A percentile compares a stretch with the other conserved stretches of the same genome.
These are phyloP conservation scores for Drosophila arizonae DNA, from an alignment of 1,140 invertebrate genomes.

Conservation along the genomic window DNA sequence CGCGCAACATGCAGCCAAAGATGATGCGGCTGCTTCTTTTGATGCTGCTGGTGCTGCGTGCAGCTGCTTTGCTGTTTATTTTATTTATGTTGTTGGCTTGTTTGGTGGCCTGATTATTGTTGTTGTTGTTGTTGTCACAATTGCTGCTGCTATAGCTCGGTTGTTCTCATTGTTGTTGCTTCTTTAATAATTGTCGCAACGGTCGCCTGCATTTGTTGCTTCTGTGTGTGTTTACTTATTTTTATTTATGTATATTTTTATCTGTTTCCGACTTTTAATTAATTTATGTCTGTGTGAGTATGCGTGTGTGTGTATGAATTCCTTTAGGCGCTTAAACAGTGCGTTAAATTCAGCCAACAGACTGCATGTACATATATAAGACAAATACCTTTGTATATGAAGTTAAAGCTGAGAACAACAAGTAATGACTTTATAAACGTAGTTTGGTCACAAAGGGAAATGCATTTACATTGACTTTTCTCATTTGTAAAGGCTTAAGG, in stretches of 20 bases:
- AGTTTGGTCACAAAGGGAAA: neutral
- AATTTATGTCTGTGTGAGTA: constrained; percentile 56
- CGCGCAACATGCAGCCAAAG: constrained; percentile 32
- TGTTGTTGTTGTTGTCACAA: constrained; percentile 25
- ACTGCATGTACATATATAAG: neutral
- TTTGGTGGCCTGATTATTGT: constrained; percentile 36
- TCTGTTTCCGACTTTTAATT: constrained; percentile 78
- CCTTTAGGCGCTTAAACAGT: constrained; percentile 50
- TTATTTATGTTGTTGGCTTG: constrained; percentile 32
- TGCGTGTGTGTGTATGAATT: constrained; percentile 26
- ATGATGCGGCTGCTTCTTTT: constrained; percentile 58
- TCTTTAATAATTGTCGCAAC: constrained; percentile 71
- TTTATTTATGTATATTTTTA: constrained; percentile 61
- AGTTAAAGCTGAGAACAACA: neutral
- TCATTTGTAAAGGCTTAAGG: neutral
- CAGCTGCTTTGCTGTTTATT: constrained; percentile 67
- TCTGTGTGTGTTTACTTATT: constrained; percentile 29
- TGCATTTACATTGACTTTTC: neutral
- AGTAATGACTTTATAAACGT: neutral
- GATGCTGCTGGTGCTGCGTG: constrained; percentile 36
- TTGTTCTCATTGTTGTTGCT: constrained; percentile 46
- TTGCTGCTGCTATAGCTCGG: constrained; percentile 17
- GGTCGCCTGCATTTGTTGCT: constrained; percentile 37
- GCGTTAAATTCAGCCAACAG: constrained; percentile 32
- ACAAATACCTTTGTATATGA: neutral